Evolutionary conservation across 2,113 vertebrate genomes (phyloP), one percentile per base, ranked within the genome.

Genomic region (Pomatostomus ruficeps): DNA sequence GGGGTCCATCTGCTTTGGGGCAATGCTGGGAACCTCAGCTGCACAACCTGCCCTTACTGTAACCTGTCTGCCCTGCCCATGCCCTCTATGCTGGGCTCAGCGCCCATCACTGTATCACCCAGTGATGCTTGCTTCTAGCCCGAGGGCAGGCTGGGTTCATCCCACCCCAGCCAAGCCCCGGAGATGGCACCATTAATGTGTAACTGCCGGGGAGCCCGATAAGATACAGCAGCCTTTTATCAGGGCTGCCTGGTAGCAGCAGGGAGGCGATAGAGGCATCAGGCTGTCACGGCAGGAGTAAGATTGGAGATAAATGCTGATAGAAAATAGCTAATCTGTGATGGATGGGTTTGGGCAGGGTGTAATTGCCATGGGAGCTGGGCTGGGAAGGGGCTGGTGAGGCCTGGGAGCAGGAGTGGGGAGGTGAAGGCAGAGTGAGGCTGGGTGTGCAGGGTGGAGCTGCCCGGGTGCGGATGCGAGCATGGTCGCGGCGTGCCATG

Each of bases 301-400:
- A 90, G 78, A 90, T 90, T 85, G 82, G 55, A 91, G 95, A 93
- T 94, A 94, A 95, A 90, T 19, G 46, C 42, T 80, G 88, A 83
- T 94, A 90, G 95, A 73, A 95, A 96, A 96, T 88, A 90, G 51
- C 92, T 97, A 96, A 95, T 80, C 92, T 14, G 2, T 97, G 96
- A 97, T 97, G 92, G 96, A 97, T 96, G 92, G 72, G 49, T 43
- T 6, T 7, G 78, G 68, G 46, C 55, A 88, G 67, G 75, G 55
- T 28, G 11, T 91, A 59, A 94, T 42, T 88, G 88, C 81, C 25
- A 10, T 7, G 70, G 48, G 91, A 89, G 33, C 75, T 72, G n/a
- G 13, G 48, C 65, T 59, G 68, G 66, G 59, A 89, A 84, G 15
- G 76, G 45, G 36, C 45, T 9, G 17, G 28, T 1, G 20, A 52